Evolutionary conservation across 2,797 vertebrate genomes (phyloP).

Genomic region (Premnoplex brunnescens): DNA sequence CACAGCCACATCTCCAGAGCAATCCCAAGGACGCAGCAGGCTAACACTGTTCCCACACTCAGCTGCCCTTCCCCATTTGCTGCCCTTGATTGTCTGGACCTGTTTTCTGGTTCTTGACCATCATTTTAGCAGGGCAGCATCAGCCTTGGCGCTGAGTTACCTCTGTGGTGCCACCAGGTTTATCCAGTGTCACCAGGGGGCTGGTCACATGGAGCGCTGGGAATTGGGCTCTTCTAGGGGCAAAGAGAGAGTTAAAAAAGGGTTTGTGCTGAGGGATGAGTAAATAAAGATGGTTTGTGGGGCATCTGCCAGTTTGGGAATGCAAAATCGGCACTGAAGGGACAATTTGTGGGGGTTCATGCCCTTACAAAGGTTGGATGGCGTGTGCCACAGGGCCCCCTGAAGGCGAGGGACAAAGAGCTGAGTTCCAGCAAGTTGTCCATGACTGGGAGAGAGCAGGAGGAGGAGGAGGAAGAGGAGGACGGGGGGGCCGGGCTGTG

Average conservation of each 20-base stretch:
- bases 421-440: neutral
- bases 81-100: neutral
- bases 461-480: neutral
- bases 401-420: accelerated
- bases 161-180: neutral
- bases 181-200: neutral
- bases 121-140: neutral
- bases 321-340: neutral
- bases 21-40: neutral
- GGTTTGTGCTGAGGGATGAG: too few relatives aligned
- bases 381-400: neutral
- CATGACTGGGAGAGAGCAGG: neutral
- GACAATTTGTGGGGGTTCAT: neutral
- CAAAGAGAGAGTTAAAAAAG: neutral
- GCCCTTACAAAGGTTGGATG: neutral
- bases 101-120: neutral
- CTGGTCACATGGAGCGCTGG: neutral
- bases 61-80: neutral
- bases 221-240: neutral
- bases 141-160: neutral
- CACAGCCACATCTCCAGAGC: neutral
- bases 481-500: neutral
- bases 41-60: accelerated
- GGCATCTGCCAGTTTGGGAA: neutral
- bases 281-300: accelerated